Evolutionary conservation across 2,797 vertebrate genomes (phyloP), one percentile per base, ranked within the genome.

Genomic region (Echeneis naucrates): DNA sequence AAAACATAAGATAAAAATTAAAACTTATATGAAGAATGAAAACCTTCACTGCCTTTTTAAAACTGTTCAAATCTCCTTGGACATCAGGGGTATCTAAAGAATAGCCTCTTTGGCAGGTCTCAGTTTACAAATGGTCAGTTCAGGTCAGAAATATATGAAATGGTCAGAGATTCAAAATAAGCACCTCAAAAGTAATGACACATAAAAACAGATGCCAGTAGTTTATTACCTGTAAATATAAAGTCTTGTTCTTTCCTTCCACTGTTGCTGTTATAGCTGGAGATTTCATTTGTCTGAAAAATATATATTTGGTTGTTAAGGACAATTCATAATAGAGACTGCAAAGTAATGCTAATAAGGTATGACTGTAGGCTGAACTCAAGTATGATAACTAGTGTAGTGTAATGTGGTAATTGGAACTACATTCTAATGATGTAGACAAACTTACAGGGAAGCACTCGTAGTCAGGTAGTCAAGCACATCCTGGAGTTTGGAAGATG

Each of bases 231-330:
- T 97, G 96, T 93, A 98, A 93, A 92, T 98, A 98, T 80, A 98
- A 95, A 23, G 97, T 98, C 90, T 97, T 97, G 88, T 96, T 97
- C 87, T 95, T 96, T 51, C 97, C 97, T 50, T 97, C 96, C 86
- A 97, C 87, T 54, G 95, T 97, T 70, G 96, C 95, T 72, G 97
- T 98, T 87, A 98, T 95, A 30, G 97, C 96, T 83, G 97, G 97
- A 81, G 96, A 97, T 89, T 97, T 98, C 96, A 98, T 98, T 85
- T 98, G 97, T 88, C 97, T 98, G 83, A 21, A 78, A 48, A 71
- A 68, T 63, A 27, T n/a, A 45, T 13, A 56, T 7, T 35, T 78
- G 2, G 10, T 48, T 55, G 37, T 30, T 62, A 5, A 72, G 38
- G 19, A 42, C 32, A 60, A 30, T 27, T 5, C 3, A 8, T 19